Evolutionary conservation across 2,888 invertebrate species (phyloP), one percentile per base, ranked within the genome.

Genomic region (Osmoderma eremita): DNA sequence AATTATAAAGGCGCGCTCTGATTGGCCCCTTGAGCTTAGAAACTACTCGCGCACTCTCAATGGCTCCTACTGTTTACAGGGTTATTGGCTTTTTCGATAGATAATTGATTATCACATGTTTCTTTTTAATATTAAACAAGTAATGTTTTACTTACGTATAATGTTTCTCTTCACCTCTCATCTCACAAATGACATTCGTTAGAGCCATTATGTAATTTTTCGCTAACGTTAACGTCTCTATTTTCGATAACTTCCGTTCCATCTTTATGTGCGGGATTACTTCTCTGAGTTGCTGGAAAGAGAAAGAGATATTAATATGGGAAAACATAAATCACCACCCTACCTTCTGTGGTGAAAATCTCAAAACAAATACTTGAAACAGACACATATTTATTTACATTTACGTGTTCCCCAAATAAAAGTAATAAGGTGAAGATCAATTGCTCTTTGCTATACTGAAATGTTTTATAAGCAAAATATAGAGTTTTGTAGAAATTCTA

Each of bases 161-260:
- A 73, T 89, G 88, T 77, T 87, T 86, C 72, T 87, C 87, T 78
- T 91, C 90, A 36, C 90, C 90, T 70, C 90, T 83, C 88, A 91
- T 90, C 78, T 90, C 91, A 81, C 91, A 91, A 76, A 92, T 90
- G 76, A 91, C 90, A 81, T 91, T 91, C 74, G 91, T 91, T 77
- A 92, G 83, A 39, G 91, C 91, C 88, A 91, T 91, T 80, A 92
- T 92, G 83, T 92, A 92, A 85, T 92, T 91, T 84, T 91, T 91
- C 73, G 92, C 92, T 82, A 92, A 83, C 58, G 91, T 91, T 72
- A 92, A 84, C 22, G 92, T 92, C 82, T 92, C 92, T 77, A 92
- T 92, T 85, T 92, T 92, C 73, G 91, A 91, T 76, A 92, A 83
- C 79, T 90, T 90, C 75, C 91, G 83, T 79, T 91, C 91, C 85